Conservation (phyloP, 2,113 vertebrate genomes). For the Dermatemys mawii region DNA sequence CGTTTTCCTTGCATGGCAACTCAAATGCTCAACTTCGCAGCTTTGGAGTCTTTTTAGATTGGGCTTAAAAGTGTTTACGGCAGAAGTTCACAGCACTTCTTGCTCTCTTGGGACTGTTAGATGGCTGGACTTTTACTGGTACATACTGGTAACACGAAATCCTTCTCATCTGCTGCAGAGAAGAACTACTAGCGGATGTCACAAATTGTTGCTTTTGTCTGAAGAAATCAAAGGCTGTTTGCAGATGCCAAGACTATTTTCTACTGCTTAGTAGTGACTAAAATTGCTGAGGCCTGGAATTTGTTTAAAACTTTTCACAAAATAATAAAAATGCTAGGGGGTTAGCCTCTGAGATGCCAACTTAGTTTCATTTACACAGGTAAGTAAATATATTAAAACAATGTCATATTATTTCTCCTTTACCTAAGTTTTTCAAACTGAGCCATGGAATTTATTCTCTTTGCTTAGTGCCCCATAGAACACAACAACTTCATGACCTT, state of each 20-base stretch:
- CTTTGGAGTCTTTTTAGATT: not conserved
- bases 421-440: not conserved
- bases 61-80: not conserved
- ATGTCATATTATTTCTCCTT: not conserved
- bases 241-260: not conserved
- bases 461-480: not conserved
- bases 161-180: not conserved
- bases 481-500: not conserved
- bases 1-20: not conserved
- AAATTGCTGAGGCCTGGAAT: not conserved
- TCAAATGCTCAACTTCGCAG: not conserved
- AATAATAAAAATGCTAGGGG: not conserved
- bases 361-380: not conserved
- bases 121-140: fast-evolving
- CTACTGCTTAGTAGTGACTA: not conserved
- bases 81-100: not conserved
- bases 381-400: not conserved
- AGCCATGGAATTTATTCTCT: not conserved
- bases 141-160: fast-evolving
- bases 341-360: not conserved
- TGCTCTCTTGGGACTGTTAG: not conserved
- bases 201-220: not conserved
- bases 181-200: not conserved
- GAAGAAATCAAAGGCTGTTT: not conserved
- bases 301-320: not conserved